These are phyloP conservation scores for Channa striata DNA, from an alignment of 2,797 vertebrate genomes.

Conservation along the genomic window DNA sequence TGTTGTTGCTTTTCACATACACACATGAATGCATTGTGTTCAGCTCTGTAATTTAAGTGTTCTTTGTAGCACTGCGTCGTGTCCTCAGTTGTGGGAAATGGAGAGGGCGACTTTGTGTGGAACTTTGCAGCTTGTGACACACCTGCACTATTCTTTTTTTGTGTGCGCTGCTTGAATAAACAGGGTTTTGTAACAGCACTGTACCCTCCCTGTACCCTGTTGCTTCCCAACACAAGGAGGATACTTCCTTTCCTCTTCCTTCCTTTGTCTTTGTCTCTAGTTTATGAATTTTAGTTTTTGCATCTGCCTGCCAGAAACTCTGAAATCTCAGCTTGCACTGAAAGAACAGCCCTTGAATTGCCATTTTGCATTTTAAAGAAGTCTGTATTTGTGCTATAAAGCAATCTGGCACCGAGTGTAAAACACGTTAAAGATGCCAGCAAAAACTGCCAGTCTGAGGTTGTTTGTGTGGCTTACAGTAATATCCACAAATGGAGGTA, in stretches of 20 bases:
- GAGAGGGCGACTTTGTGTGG: background rate
- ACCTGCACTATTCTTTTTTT: background rate
- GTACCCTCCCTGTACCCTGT: background rate
- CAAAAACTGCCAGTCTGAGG: conserved; percentile 40
- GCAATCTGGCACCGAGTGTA: conserved; percentile 31
- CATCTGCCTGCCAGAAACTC: conserved; percentile 2
- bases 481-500: conserved; percentile 44
- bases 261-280: conserved; percentile 20
- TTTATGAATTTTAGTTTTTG: conserved; percentile 14
- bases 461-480: conserved; percentile 46
- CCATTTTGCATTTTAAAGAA: conserved; percentile 29
- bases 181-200: background rate
- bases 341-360: conserved; percentile 4
- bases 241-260: background rate
- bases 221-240: background rate
- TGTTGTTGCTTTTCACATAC: conserved; percentile 37
- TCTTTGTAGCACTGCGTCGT: background rate
- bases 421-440: conserved; percentile 39
- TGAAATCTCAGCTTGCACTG: conserved; percentile 14
- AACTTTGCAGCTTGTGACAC: background rate
- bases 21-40: conserved; percentile 23
- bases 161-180: too few relatives aligned
- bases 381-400: conserved; percentile 30
- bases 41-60: conserved; percentile 33
- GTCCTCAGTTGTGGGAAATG: background rate